A percentile compares a stretch with the other conserved stretches of the same genome.
Evolutionary conservation across 2,888 invertebrate species (phyloP).

Genomic region (Cremastinae sp.): DNA sequence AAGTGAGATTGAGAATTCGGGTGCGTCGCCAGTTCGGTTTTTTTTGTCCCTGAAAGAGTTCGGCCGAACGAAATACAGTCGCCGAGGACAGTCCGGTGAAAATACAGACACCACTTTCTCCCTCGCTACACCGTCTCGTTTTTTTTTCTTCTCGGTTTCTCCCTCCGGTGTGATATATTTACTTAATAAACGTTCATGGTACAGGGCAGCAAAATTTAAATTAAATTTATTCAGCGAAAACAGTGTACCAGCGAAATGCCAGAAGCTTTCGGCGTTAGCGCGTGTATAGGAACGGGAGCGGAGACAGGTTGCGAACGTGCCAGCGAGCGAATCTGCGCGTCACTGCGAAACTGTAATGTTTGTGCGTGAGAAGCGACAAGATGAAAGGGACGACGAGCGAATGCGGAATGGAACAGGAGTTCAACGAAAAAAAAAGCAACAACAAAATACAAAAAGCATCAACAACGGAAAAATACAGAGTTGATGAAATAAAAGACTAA

Average conservation of each 20-base stretch:
- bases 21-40: slow-evolving; percentile 5
- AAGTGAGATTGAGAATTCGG: slow-evolving; percentile 28
- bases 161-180: slow-evolving; percentile 69
- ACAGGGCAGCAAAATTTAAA: slow-evolving; percentile 72
- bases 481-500: slow-evolving; percentile 14
- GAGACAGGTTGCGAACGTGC: slow-evolving; percentile 14
- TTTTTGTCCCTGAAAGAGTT: slow-evolving; percentile 5
- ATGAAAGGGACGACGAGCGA: slow-evolving; percentile 28
- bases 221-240: slow-evolving; percentile 75
- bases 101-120: slow-evolving; percentile 16
- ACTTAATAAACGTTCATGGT: slow-evolving; percentile 72
- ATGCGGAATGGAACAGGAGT: slow-evolving; percentile 19
- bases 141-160: slow-evolving; percentile 20
- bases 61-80: slow-evolving; percentile 1
- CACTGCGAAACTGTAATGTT: slow-evolving; percentile 40
- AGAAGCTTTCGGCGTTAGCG: slow-evolving; percentile 40
- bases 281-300: slow-evolving; percentile 53
- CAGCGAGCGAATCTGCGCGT: slow-evolving; percentile 20
- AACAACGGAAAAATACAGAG: not conserved
- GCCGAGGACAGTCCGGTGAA: slow-evolving; percentile 6
- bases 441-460: not conserved
- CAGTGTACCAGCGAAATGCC: slow-evolving; percentile 56
- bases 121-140: slow-evolving; percentile 14
- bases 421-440: slow-evolving; percentile 10
- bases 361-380: slow-evolving; percentile 38